These are phyloP conservation scores for Sinocyclocheilus rhinocerous DNA, from an alignment of 2,113 vertebrate genomes.

Conservation along the genomic window DNA sequence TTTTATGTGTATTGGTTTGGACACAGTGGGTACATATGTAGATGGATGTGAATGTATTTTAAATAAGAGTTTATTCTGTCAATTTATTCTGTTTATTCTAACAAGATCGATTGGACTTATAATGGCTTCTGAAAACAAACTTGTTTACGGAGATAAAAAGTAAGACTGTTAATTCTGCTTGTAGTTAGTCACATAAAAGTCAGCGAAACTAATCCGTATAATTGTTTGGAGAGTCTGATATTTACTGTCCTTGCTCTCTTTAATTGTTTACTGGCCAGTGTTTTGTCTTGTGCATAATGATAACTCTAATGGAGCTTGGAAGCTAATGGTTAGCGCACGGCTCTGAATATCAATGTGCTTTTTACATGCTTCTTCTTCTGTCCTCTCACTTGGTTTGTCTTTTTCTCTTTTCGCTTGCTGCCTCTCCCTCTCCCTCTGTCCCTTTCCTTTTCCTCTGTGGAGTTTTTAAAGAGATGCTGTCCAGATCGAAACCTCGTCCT, in stretches of 20 bases:
- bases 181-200: constrained; percentile 22
- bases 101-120: constrained; percentile 1
- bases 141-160: constrained; percentile 1
- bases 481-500: constrained; percentile 75
- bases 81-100: too few species aligned
- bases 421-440: constrained; percentile 17
- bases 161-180: constrained; percentile 17
- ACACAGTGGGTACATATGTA: background rate
- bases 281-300: constrained; percentile 72
- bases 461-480: constrained; percentile 59
- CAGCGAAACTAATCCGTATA: constrained; percentile 60
- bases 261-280: constrained; percentile 71
- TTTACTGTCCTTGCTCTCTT: constrained; percentile 66
- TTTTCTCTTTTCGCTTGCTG: background rate
- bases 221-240: constrained; percentile 68
- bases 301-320: constrained; percentile 12
- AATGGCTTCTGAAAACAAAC: background rate
- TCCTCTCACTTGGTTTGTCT: background rate
- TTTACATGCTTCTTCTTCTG: constrained; percentile 46
- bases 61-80: background rate
- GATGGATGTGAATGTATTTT: background rate
- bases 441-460: constrained; percentile 3
- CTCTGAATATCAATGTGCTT: constrained; percentile 73
- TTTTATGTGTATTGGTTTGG: background rate
- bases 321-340: constrained; percentile 67